Evolutionary conservation across 2,113 vertebrate genomes (phyloP).

Genomic region (Scartelaos histophorus): DNA sequence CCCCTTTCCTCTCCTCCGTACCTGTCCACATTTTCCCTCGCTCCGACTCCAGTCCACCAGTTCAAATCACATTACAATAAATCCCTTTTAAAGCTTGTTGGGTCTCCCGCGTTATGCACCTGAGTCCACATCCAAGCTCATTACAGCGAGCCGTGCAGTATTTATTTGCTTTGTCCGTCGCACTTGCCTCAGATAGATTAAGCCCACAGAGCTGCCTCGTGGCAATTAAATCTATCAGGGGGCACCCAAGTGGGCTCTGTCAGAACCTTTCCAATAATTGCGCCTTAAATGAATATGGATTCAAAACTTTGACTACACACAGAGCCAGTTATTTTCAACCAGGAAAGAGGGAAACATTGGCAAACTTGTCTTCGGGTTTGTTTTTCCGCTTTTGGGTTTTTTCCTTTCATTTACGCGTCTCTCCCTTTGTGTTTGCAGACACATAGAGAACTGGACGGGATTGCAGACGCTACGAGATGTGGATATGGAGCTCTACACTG

Average conservation of each 20-base stretch:
- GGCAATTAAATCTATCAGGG: conserved; percentile 70
- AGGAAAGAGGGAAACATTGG: conserved; percentile 8
- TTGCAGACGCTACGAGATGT: conserved; percentile 91
- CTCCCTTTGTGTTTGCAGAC: conserved; percentile 79
- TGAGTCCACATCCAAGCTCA: conserved; percentile 24
- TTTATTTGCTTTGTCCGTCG: conserved; percentile 37
- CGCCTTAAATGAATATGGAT: conserved; percentile 67
- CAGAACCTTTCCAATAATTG: conserved; percentile 67
- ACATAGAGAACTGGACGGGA: conserved; percentile 96
- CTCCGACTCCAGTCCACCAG: not conserved
- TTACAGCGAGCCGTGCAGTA: conserved; percentile 46
- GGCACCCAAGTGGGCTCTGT: conserved; percentile 58
- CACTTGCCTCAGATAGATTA: conserved; percentile 53
- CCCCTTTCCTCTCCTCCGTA: not conserved
- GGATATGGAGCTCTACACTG: conserved; percentile 98
- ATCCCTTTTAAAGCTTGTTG: conserved; percentile 4
- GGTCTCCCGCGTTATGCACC: conserved; percentile 7
- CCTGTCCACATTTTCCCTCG: not conserved
- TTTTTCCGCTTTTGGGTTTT: conserved; percentile 34
- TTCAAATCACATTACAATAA: conserved; percentile 1
- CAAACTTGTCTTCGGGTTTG: conserved; percentile 25
- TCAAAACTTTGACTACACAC: conserved; percentile 54
- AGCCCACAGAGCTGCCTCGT: conserved; percentile 53
- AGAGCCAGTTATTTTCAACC: conserved; percentile 38
- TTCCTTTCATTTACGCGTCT: conserved; percentile 47